phyloP scores from a whole-genome alignment of 1,140 invertebrate genomes.

The Diuraphis noxia region DNA sequence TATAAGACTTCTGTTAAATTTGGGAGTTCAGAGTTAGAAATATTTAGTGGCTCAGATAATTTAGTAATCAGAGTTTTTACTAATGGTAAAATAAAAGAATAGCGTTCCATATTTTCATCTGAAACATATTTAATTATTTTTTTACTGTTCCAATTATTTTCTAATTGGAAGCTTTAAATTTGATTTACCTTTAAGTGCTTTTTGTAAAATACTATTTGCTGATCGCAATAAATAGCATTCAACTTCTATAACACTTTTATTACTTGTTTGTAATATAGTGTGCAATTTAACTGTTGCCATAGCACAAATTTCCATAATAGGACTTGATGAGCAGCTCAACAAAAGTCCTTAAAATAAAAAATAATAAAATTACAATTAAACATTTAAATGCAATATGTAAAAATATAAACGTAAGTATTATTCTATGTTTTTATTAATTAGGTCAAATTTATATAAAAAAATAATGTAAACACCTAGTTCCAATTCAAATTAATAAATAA shows the following conservation, averaged over 20 bases:
- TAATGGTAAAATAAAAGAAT: slow-evolving; percentile 69
- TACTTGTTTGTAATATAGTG: slow-evolving; percentile 65
- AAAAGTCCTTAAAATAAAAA: slow-evolving; percentile 60
- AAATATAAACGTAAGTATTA: not conserved
- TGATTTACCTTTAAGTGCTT: slow-evolving; percentile 61
- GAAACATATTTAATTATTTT: slow-evolving; percentile 26
- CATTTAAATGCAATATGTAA: slow-evolving; percentile 59
- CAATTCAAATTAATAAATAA: slow-evolving; percentile 58
- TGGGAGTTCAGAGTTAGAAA: slow-evolving; percentile 63
- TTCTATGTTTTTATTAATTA: not conserved
- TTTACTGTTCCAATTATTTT: not conserved
- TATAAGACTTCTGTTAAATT: slow-evolving; percentile 64
- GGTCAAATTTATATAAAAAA: not conserved
- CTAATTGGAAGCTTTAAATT: not conserved
- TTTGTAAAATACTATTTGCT: slow-evolving; percentile 61
- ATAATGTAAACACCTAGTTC: not conserved
- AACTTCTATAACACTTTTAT: slow-evolving; percentile 64
- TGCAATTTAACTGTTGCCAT: slow-evolving; percentile 68
- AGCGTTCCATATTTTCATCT: slow-evolving; percentile 65
- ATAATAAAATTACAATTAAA: slow-evolving; percentile 63
- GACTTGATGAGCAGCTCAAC: slow-evolving; percentile 64
- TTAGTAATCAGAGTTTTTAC: slow-evolving; percentile 69
- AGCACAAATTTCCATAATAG: slow-evolving; percentile 65
- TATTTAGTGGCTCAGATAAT: slow-evolving; percentile 62
- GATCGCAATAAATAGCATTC: slow-evolving; percentile 64